Base-by-base conservation (phyloP, 1,140 invertebrate genomes). In the Colletes gigas region DNA sequence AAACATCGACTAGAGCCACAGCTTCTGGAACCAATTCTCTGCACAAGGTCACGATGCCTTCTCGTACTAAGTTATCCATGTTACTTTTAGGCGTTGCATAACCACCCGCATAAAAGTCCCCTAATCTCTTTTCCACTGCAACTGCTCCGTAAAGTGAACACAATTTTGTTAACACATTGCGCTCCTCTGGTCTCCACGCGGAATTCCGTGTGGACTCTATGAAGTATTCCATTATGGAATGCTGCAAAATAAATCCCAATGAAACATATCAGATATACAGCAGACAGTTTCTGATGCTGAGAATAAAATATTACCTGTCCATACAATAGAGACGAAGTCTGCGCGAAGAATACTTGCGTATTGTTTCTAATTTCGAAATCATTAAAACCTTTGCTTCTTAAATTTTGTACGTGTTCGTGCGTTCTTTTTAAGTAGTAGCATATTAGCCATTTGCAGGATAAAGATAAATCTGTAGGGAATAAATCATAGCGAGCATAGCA, bases 401-500 rank as follows among this genome's bases (percentile, higher is more conserved):
- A 90, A 3, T 93, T 75, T 82, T 96, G 92, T 59, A 97, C 93
- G 86, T 95, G 95, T 9, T 94, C 88, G 60, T 95, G 92, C 0
- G 97, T 97, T 75, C 95, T 94, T 81, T 96, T 93, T 44, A 98
- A 90, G 9, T 98, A 93, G 91, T 96, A 97, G 89, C 96, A 97
- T 44, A 98, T 92, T 8, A 99, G 93, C 98, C 98, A 99, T 91
- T 97, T 95, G 88, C 97, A 98, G 59, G 95, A 95, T 52, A 94
- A 91, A 1, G 97, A 90, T 74, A 97, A 94, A 91, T 96, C 96
- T 97, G 55, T 95, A 95, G 83, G 78, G 80, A 81, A 82, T 82
- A 83, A 78, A 71, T 63, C 47, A 71, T 30, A 81, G 74, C 79
- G 82, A 47, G 5, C 7, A 50, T 55, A 52, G 63, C 78, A 55